Evolutionary conservation across 2,888 invertebrate species (phyloP).

Genomic region (Quadriops clusia): DNA sequence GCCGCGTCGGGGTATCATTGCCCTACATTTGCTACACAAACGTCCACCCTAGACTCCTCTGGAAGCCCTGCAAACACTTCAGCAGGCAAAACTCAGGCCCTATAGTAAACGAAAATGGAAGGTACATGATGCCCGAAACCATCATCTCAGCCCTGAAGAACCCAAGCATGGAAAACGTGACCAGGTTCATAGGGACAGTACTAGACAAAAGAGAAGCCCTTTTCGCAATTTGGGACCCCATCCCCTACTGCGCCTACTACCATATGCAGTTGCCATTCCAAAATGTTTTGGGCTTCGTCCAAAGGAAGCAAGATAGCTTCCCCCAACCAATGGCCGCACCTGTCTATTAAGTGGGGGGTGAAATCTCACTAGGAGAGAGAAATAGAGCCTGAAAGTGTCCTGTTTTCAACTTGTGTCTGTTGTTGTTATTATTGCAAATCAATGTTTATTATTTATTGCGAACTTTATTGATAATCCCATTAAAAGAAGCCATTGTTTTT

Average conservation of each 20-base stretch:
- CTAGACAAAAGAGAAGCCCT: constrained; percentile 69
- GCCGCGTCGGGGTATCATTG: constrained; percentile 65
- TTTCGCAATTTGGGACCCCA: constrained; percentile 73
- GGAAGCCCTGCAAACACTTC: constrained; percentile 52
- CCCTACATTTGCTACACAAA: constrained; percentile 70
- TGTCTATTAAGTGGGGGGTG: constrained; percentile 30
- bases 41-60: constrained; percentile 51
- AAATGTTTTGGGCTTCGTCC: constrained; percentile 44
- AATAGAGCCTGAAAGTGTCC: constrained; percentile 30
- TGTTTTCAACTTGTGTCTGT: not conserved
- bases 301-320: constrained; percentile 36
- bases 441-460: too few relatives aligned
- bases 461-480: too few relatives aligned
- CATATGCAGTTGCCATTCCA: constrained; percentile 63
- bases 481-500: too few relatives aligned
- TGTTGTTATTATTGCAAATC: constrained; percentile 4
- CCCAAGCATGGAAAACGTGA: constrained; percentile 41
- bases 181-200: constrained; percentile 52
- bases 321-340: constrained; percentile 33
- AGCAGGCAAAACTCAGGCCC: constrained; percentile 43
- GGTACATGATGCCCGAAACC: constrained; percentile 50
- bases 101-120: constrained; percentile 36
- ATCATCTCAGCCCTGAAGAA: constrained; percentile 39
- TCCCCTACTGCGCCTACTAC: constrained; percentile 78
- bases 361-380: constrained; percentile 27